Percentiles rank a stretch among this genome's conserved stretches.
phyloP scores from a whole-genome alignment of 2,888 invertebrate species.

The Calameuta pallipes region DNA sequence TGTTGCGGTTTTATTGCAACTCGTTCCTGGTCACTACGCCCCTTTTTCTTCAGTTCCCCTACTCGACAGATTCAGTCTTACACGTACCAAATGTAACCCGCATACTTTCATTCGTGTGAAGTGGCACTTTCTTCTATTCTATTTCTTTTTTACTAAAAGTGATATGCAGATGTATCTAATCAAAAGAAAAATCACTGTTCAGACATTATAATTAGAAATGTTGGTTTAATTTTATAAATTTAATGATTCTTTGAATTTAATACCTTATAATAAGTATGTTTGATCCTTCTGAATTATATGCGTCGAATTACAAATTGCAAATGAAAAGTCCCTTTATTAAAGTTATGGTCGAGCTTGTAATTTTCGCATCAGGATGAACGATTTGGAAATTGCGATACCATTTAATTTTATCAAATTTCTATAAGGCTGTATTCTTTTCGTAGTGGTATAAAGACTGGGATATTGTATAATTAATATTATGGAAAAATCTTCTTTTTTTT shows the following conservation, averaged over 20 bases:
- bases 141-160: no score
- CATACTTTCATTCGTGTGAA: background rate
- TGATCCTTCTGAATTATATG: background rate
- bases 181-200: background rate
- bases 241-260: background rate
- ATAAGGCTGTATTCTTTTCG: background rate
- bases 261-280: background rate
- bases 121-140: no score
- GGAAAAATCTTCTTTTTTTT: background rate
- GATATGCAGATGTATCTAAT: no score
- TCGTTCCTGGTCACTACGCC: background rate
- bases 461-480: background rate
- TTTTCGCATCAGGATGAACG: background rate
- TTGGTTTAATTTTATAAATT: background rate
- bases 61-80: background rate
- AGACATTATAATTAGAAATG: background rate
- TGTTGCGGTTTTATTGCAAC: background rate
- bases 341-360: background rate
- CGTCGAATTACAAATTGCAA: background rate
- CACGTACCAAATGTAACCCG: background rate
- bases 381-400: background rate
- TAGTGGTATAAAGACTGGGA: background rate
- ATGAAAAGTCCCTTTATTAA: background rate
- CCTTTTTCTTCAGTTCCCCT: background rate
- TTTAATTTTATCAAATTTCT: background rate